These are phyloP conservation scores for human (Homo sapiens) DNA, from an alignment of 2,113 vertebrate genomes.

Conservation along the genomic window GRCh38 chr17:63269001-63269500, in stretches of 20 bases:
- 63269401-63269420: not conserved
- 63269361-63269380: conserved; percentile 39
- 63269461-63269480: not conserved
- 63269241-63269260: not conserved
- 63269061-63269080: not conserved
- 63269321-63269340: conserved; percentile 40
- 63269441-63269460: not conserved
- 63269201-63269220: not conserved
- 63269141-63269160: not conserved
- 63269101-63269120: not conserved
- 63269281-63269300: conserved; percentile 15
- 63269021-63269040: not conserved
- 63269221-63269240: conserved; percentile 2
- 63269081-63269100: not conserved
- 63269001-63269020: not conserved
- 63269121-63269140: not conserved
- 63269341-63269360: not conserved
- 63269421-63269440: not conserved
- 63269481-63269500: conserved; percentile 29
- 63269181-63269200: not conserved
- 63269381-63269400: conserved; percentile 46
- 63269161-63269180: not conserved
- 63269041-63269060: not conserved
- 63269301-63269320: not conserved
- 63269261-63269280: conserved; percentile 4